Base-by-base conservation (phyloP, 2,113 vertebrate species). In the Rhynchopsitta pachyrhyncha region DNA sequence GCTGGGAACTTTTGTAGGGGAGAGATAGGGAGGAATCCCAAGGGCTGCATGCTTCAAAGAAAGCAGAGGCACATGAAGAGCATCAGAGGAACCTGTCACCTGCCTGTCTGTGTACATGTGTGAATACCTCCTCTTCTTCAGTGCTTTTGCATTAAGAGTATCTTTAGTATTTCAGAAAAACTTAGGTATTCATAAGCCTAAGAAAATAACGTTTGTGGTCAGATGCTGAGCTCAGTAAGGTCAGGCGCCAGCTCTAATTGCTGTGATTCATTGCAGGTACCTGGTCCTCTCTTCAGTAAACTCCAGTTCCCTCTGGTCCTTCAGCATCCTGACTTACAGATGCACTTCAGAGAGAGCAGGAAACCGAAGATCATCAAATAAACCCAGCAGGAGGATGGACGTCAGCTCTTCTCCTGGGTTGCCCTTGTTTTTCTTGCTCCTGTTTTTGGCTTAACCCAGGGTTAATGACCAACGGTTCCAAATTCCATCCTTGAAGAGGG, bases 371-470 rank as follows among this genome's bases (percentile, higher is more conserved):
- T 2, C 67, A 44, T 9, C 63, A 10, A 13, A 28, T 41, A 44
- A 79, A 41, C 63, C 55, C 22, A 23, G 68, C 1, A 0, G 23
- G 35, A 49, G 44, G 55, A 33, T 35, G 28, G 50, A 27, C 0
- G 0, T 64, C 88, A 64, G 70, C 35, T 60, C 53, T 64, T 67
- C 31, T 15, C 39, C 55, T 22, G 35, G 25, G 12, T 52, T 89
- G 73, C 50, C 70, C 91, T 49, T 86, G 85, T 93, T 94, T 82
- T n/a, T 33, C 41, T 80, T 14, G 10, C 69, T 88, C 42, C 91
- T 37, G 83, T 24, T 86, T 92, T 66, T 67, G 69, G 83, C 81
- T 62, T 57, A 64, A 29, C 15, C 28, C 25, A 7, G 59, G 85
- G 82, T 95, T 82, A 93, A 93, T 88, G 78, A 76, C 88, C 60